Percentiles rank a stretch among this genome's conserved stretches.
These are phyloP conservation scores for Tuberolachnus salignus DNA, from an alignment of 2,888 invertebrate genomes.

Conservation along the genomic window DNA sequence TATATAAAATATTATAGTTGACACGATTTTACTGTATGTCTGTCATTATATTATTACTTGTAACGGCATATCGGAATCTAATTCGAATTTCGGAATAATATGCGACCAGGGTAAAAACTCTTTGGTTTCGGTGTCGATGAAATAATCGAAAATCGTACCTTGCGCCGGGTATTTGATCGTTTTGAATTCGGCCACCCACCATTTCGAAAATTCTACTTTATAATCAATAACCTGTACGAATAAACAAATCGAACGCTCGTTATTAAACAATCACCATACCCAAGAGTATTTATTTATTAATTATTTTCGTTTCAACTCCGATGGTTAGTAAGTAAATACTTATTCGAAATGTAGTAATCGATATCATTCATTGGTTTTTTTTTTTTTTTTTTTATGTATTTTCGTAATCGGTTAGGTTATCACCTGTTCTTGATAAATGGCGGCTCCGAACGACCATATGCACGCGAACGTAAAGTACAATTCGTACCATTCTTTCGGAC, in stretches of 20 bases:
- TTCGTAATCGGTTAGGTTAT: neutral
- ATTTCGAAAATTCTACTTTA: constrained; percentile 87
- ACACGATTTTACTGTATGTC: neutral
- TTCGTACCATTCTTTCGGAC: constrained; percentile 93
- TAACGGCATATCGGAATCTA: constrained; percentile 88
- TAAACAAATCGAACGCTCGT: neutral
- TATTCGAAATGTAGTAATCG: too few relatives aligned
- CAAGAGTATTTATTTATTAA: too few relatives aligned
- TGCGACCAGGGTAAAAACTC: constrained; percentile 90
- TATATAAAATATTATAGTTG: neutral
- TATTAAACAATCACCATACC: too few relatives aligned
- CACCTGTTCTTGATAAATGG: constrained; percentile 85
- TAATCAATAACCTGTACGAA: constrained; percentile 66
- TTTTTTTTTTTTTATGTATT: neutral
- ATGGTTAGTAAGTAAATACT: too few relatives aligned
- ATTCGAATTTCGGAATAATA: constrained; percentile 84
- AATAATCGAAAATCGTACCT: constrained; percentile 95
- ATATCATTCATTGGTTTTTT: too few relatives aligned
- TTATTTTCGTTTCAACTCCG: too few relatives aligned
- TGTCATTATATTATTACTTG: constrained; percentile 68
- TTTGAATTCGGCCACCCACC: constrained; percentile 97
- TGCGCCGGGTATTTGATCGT: constrained; percentile 88
- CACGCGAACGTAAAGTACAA: constrained; percentile 94
- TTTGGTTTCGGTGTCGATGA: constrained; percentile 87
- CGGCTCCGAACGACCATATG: constrained; percentile 98